Percentiles rank a stretch among this genome's conserved stretches.
phyloP scores from a whole-genome alignment of 2,113 vertebrate species.

The Psittacula cyanocephala region DNA sequence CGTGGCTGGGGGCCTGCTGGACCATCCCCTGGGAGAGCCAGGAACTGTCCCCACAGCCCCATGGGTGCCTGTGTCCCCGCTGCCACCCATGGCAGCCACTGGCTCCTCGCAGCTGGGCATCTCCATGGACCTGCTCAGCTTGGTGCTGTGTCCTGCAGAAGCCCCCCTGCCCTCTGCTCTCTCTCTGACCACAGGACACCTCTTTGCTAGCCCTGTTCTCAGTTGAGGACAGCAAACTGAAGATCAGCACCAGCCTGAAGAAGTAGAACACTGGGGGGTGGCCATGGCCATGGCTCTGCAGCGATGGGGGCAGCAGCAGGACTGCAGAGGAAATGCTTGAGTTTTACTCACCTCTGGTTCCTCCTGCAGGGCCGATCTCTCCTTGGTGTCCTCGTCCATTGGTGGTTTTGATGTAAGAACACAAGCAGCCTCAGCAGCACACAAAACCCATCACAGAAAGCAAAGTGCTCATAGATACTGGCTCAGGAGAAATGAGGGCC shows the following conservation, averaged over 20 bases:
- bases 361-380: slow-evolving; percentile 53
- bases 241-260: slow-evolving; percentile 49
- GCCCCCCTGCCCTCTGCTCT: not conserved
- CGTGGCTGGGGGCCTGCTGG: slow-evolving; percentile 30
- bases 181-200: slow-evolving; percentile 3
- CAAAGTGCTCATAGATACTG: not conserved
- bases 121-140: slow-evolving; percentile 45
- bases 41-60: not conserved
- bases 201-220: slow-evolving; percentile 63
- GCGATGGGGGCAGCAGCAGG: too few relatives aligned
- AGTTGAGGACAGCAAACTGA: slow-evolving; percentile 61
- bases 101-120: slow-evolving; percentile 61
- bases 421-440: not conserved
- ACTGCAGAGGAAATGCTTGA: too few relatives aligned
- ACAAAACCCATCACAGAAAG: not conserved
- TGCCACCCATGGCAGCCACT: slow-evolving; percentile 50
- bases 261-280: slow-evolving; percentile 22
- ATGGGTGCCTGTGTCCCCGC: not conserved
- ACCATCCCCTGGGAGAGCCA: slow-evolving; percentile 42
- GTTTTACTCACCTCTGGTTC: not conserved
- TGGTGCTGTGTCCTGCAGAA: slow-evolving; percentile 57
- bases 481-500: not conserved
- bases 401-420: slow-evolving; percentile 71
- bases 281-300: too few relatives aligned
- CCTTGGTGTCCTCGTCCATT: slow-evolving; percentile 53